These are phyloP conservation scores for Planococcus citri DNA, from an alignment of 1,140 invertebrate genomes.

Conservation along the genomic window DNA sequence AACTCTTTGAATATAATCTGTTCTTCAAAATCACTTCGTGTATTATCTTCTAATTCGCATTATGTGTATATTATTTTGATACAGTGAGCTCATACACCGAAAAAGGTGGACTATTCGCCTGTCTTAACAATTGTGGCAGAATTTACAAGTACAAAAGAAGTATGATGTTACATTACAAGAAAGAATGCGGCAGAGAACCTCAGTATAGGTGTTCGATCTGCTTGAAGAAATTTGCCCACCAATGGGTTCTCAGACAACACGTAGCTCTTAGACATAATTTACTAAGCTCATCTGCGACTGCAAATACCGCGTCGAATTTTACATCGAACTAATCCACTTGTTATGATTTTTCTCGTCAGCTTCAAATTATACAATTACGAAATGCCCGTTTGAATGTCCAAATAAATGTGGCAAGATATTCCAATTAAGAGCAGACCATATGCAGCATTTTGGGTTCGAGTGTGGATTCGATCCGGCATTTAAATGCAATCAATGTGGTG, in stretches of 20 bases:
- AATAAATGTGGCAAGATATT: constrained; percentile 21
- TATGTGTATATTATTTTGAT: too few species aligned
- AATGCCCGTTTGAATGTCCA: background rate
- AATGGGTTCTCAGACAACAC: constrained; percentile 10
- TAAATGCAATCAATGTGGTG: constrained; percentile 40
- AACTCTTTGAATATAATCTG: too few species aligned
- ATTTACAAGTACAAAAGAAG: constrained; percentile 36
- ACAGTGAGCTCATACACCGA: too few species aligned
- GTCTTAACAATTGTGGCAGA: constrained; percentile 33
- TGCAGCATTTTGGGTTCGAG: constrained; percentile 34
- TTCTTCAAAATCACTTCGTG: background rate
- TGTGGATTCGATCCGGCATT: constrained; percentile 44
- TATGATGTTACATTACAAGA: constrained; percentile 39
- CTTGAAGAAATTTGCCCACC: constrained; percentile 15
- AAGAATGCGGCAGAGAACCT: constrained; percentile 40
- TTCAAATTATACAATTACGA: too few species aligned
- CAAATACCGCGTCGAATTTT: too few species aligned
- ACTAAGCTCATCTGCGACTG: too few species aligned
- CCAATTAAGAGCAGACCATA: constrained; percentile 31
- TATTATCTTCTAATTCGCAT: too few species aligned
- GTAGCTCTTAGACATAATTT: too few species aligned
- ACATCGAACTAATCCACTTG: too few species aligned
- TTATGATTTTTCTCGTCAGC: too few species aligned
- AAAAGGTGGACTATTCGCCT: background rate
- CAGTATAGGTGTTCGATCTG: constrained; percentile 38